Base-by-base conservation (phyloP, 64 coral and sea anemone species). In the Montipora sp. region DNA sequence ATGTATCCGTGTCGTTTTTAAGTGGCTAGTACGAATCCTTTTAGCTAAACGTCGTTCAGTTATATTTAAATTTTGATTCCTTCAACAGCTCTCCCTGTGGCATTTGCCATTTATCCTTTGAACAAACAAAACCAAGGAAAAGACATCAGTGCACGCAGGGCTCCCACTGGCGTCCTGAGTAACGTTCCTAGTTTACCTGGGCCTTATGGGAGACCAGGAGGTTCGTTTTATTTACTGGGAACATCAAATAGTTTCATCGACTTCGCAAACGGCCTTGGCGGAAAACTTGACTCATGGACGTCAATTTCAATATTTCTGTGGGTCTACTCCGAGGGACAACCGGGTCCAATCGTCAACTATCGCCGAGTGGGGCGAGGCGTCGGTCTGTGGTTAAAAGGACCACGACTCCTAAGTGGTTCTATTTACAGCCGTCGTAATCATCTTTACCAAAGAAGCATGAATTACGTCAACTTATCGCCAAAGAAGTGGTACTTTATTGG, bases 261-360 rank as follows among this genome's bases (percentile, higher is more conserved):
- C 89, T 94, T 98, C 60, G 78, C 48, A 55, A 98, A 98, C 48
- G 22, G 71, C 5, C 44, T 24, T 36, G 47, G 92, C 23, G 95
- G 95, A 5, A 67, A 80, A 79, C 84, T 98, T 6, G 95, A 98
- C 47, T 77, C 84, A 22, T 78, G 43, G 24, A 79, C 36, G 4
- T 93, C 91, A 20, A 68, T 87, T 18, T 80, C 91, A 16, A 88
- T 93, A 43, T 88, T 93, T 46, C 19, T 93, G 11, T 93, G 91
- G 91, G 84, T 93, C 14, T 50, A 57, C 70, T 75, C 77, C 8
- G 73, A 89, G 10, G 59, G 59, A 3, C 77, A 48, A 89, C 60
- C 75, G 5, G 91, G 91, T 44, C 91, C 91, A 8, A 88, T 93
- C 22, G 84, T 93, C 61, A 93, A 93, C 74, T 93, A 87, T 61